Percentiles rank a stretch among this genome's conserved stretches.
Evolutionary conservation across 2,888 invertebrate species (phyloP).

Genomic region (Apodemia duryi): DNA sequence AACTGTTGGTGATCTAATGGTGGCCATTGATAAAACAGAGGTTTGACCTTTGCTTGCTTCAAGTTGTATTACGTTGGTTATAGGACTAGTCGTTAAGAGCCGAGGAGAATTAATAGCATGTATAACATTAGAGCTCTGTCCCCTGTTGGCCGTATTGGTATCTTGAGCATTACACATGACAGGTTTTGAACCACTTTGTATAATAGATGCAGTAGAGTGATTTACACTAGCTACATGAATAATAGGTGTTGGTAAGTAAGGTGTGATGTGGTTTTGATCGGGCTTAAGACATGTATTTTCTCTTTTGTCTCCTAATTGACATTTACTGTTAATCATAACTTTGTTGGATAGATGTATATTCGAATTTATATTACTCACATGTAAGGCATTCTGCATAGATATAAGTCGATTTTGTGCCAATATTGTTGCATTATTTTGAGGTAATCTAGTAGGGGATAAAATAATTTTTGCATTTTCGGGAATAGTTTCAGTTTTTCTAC

Average conservation of each 20-base stretch:
- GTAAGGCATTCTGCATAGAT: conserved; percentile 64
- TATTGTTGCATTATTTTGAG: conserved; percentile 58
- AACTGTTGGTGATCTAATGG: conserved; percentile 55
- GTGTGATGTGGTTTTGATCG: conserved; percentile 50
- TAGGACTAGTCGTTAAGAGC: conserved; percentile 50
- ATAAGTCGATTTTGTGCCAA: conserved; percentile 70
- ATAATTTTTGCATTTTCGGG: conserved; percentile 63
- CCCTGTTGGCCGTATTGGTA: conserved; percentile 46
- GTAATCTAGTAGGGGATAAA: conserved; percentile 58
- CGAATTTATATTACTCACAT: conserved; percentile 55
- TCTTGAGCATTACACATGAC: conserved; percentile 54
- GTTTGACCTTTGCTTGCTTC: conserved; percentile 55
- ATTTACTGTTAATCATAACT: conserved; percentile 57
- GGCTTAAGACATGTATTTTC: conserved; percentile 51
- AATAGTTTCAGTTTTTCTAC: conserved; percentile 51
- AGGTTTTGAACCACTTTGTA: conserved; percentile 57
- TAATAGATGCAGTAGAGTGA: conserved; percentile 50
- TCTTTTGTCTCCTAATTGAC: conserved; percentile 54
- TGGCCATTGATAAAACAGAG: conserved; percentile 62
- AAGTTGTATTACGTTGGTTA: conserved; percentile 55
- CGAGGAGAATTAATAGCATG: conserved; percentile 60
- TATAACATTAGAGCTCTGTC: conserved; percentile 59
- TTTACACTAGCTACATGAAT: conserved; percentile 60
- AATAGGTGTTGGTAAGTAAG: conserved; percentile 50
- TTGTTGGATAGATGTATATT: conserved; percentile 58